phyloP scores from a whole-genome alignment of 2,113 vertebrate species.

The Crotalus tigris region DNA sequence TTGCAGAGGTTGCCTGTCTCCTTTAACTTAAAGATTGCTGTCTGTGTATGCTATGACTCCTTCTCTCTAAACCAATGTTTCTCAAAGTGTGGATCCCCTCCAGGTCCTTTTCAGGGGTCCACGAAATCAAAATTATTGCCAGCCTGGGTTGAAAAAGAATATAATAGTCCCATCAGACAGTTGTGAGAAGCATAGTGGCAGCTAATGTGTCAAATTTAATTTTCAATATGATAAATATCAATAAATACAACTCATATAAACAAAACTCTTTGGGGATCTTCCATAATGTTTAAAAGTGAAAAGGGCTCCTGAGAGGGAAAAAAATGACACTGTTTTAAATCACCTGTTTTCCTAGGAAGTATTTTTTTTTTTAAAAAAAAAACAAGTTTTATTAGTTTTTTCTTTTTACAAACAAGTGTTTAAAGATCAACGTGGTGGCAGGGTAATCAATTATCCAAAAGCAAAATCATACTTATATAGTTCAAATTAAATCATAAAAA shows the following conservation, averaged over 20 bases:
- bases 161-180: not conserved
- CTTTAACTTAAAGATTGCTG: not conserved
- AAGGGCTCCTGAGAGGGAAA: not conserved
- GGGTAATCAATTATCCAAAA: too few relatives aligned
- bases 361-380: not conserved
- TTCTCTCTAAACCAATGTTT: not conserved
- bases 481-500: too few relatives aligned
- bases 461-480: too few relatives aligned
- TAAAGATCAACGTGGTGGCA: too few relatives aligned
- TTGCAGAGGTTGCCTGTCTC: not conserved
- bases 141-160: not conserved
- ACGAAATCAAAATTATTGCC: not conserved
- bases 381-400: too few relatives aligned
- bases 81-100: not conserved
- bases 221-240: not conserved
- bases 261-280: not conserved
- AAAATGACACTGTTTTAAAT: not conserved
- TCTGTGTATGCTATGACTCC: not conserved
- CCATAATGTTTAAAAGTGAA: not conserved
- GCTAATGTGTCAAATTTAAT: not conserved
- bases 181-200: not conserved
- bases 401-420: too few relatives aligned
- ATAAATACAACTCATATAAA: not conserved
- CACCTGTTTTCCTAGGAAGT: not conserved
- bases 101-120: not conserved